Evolutionary conservation across 2,113 vertebrate species (phyloP).

Genomic region (Cinclus mexicanus): DNA sequence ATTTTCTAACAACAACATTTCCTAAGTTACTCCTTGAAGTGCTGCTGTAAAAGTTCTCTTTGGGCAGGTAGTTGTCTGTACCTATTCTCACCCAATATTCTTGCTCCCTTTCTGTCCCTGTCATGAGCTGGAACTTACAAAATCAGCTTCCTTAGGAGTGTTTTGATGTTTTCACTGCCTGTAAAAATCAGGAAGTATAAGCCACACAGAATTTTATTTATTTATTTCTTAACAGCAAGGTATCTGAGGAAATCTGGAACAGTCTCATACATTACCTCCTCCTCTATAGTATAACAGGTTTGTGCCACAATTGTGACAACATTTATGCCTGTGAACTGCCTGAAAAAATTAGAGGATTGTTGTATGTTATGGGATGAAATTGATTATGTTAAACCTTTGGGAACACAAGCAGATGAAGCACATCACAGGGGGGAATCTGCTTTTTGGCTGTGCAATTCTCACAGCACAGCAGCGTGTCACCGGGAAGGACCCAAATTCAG

Average conservation of each 20-base stretch:
- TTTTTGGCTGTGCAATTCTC: background rate
- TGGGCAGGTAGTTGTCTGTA: background rate
- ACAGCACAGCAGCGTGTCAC: rapidly evolving
- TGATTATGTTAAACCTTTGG: background rate
- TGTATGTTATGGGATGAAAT: background rate
- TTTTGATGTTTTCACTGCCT: background rate
- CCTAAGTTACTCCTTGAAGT: background rate
- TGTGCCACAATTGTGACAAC: background rate
- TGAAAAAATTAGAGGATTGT: background rate
- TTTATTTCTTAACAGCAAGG: background rate
- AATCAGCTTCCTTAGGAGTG: background rate
- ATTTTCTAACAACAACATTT: background rate
- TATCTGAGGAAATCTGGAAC: background rate
- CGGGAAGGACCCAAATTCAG: background rate
- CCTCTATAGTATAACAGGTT: background rate
- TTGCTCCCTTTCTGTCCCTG: background rate
- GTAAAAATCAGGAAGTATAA: slow-evolving; percentile 41
- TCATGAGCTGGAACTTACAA: background rate
- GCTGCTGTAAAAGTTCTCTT: background rate
- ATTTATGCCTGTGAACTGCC: background rate
- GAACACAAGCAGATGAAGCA: background rate
- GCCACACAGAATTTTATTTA: background rate
- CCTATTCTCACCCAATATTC: background rate
- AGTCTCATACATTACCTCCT: background rate
- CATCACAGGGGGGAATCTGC: rapidly evolving